Base-by-base conservation (phyloP, 2,113 vertebrate genomes). In the Xyliphius kryptos region DNA sequence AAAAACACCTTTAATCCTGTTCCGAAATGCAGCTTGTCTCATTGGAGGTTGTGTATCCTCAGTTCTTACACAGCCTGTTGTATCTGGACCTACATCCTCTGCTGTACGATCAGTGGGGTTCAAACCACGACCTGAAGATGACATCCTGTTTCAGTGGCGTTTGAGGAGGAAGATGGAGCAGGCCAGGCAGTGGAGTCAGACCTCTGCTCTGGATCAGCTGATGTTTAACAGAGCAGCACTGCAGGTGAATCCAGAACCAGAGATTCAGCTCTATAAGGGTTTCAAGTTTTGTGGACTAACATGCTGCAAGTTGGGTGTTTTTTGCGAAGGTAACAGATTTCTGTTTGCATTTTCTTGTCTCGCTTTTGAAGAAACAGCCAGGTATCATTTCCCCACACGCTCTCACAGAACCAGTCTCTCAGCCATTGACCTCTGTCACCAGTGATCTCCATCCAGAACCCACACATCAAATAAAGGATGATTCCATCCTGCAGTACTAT, bases 61-160 rank as follows among this genome's bases (percentile, higher is more conserved):
- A 65, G 56, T 61, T 6, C 41, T 61, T 15, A 32, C 36, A 46
- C 40, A 54, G 9, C 15, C 66, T 66, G 56, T 63, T 71, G 32
- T 63, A 47, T 1, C 11, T 47, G 44, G 69, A n/a, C 49, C 62
- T 36, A 76, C 53, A 20, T 14, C 68, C 2, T 16, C 56, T 56
- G 7, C 48, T 15, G 67, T 44, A 9, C 62, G 15, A 11, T 55
- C 40, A 55, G 56, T 52, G 36, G 71, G 51, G 1, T 22, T 69
- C 10, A 26, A 60, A 38, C 38, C 71, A 19, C 68, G 53, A 8
- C 89, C 86, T 2, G 90, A 91, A 52, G 85, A 92, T 10, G 92
- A 95, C 77, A 92, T 95, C 70, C 77, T 94, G 54, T 92, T 88
- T 71, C 92, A 93, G 75, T 95, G 92, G 92, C 86, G 92, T 26